These are phyloP conservation scores for Parotia lawesii DNA, from an alignment of 2,113 vertebrate species.

Conservation along the genomic window DNA sequence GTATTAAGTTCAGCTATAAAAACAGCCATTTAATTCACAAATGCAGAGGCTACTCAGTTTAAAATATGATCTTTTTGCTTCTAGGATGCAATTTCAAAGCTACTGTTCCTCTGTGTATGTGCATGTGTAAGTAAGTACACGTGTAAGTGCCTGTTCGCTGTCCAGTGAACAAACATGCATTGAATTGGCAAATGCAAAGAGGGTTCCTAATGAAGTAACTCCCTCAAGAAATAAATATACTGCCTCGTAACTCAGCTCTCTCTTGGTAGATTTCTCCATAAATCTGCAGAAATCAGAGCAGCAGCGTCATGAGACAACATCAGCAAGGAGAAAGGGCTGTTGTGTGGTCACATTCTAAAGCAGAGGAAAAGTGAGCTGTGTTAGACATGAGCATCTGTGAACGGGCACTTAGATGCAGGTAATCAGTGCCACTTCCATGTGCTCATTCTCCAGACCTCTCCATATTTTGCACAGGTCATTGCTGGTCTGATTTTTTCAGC, in stretches of 20 bases:
- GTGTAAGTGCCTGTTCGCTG: accelerated
- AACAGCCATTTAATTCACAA: neutral
- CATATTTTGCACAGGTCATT: neutral
- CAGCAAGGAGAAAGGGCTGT: neutral
- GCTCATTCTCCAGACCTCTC: neutral
- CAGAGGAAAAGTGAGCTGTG: neutral
- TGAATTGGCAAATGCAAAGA: neutral
- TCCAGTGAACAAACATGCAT: neutral
- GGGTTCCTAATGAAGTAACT: neutral
- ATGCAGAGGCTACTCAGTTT: neutral
- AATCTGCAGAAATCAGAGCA: neutral
- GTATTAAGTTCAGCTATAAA: neutral
- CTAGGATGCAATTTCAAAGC: neutral
- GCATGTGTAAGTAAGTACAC: neutral
- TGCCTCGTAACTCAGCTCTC: neutral
- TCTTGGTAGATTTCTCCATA: neutral
- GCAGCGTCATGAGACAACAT: neutral
- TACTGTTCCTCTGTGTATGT: neutral
- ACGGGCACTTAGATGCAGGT: neutral
- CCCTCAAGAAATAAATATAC: neutral
- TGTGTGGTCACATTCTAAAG: neutral
- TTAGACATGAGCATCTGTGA: neutral
- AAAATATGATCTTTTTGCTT: neutral
- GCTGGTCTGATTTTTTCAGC: neutral
- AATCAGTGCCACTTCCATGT: neutral